phyloP scores from a whole-genome alignment of 2,888 invertebrate species.

The Hypomecis atomaria region DNA sequence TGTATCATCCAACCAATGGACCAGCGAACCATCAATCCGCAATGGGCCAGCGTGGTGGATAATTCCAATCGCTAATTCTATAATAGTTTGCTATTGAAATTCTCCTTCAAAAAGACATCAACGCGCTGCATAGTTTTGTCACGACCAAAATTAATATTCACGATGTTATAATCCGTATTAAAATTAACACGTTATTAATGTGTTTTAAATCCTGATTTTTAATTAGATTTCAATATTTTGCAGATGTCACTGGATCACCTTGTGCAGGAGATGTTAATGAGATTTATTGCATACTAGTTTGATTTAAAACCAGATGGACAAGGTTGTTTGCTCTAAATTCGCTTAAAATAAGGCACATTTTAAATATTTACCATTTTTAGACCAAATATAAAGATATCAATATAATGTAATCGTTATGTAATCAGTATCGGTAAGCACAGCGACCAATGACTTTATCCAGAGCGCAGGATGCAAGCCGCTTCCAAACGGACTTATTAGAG shows the following conservation, averaged over 20 bases:
- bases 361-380: neutral
- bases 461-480: no score
- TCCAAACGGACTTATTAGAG: no score
- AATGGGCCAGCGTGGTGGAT: no score
- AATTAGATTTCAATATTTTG: slow-evolving; percentile 11
- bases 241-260: slow-evolving; percentile 34
- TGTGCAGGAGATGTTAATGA: slow-evolving; percentile 12
- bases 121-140: neutral
- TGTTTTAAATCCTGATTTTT: slow-evolving; percentile 4
- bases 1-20: no score
- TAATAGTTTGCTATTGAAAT: no score
- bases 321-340: slow-evolving; percentile 15
- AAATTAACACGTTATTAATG: neutral
- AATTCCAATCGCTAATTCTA: no score
- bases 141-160: neutral
- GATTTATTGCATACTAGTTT: slow-evolving; percentile 15
- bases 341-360: neutral
- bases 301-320: slow-evolving; percentile 8
- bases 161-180: neutral
- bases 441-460: no score
- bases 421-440: no score
- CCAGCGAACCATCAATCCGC: no score
- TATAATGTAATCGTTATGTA: no score
- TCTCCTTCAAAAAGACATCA: neutral
- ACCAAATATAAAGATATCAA: neutral